Percentiles rank a stretch among this genome's conserved stretches.
Conservation (phyloP, 2,797 vertebrate species). For the Balearica regulorum region DNA sequence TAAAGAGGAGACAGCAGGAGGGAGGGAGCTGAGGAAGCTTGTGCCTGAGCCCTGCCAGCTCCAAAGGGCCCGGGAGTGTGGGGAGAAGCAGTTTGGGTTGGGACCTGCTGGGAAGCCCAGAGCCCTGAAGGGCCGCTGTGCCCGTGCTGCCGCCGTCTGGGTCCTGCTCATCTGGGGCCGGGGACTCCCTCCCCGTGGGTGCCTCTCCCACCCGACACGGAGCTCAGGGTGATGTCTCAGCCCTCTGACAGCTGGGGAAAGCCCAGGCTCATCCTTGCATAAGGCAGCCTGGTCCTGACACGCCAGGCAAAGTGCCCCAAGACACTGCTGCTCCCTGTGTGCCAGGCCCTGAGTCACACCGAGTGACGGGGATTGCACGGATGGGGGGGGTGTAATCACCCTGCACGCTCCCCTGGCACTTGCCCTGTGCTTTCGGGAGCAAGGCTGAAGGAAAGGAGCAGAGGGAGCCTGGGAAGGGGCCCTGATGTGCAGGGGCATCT, state of each 20-base stretch:
- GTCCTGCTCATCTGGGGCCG: not conserved
- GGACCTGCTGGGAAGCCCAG: not conserved
- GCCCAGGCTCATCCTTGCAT: not conserved
- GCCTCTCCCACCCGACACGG: not conserved
- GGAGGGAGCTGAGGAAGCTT: not conserved
- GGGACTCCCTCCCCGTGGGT: not conserved
- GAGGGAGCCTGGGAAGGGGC: not conserved
- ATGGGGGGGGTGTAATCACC: accelerated
- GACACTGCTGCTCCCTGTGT: not conserved
- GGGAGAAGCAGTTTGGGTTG: not conserved
- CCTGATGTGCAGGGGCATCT: not conserved
- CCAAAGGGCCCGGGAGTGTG: accelerated
- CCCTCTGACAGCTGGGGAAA: not conserved
- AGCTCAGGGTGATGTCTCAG: not conserved
- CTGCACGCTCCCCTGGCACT: accelerated
- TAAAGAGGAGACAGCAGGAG: not conserved
- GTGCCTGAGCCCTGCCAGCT: not conserved
- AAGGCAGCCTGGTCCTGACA: conserved; percentile 8
- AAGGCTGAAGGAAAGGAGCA: accelerated
- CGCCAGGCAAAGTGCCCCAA: not conserved
- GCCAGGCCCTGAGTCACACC: not conserved
- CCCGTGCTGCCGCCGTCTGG: not conserved
- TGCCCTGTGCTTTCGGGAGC: accelerated
- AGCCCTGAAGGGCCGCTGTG: not conserved
- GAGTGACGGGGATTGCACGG: accelerated